A percentile compares a stretch with the other conserved stretches of the same genome.
phyloP scores from a whole-genome alignment of 1,140 invertebrate species.

The Aphelenchoides besseyi region DNA sequence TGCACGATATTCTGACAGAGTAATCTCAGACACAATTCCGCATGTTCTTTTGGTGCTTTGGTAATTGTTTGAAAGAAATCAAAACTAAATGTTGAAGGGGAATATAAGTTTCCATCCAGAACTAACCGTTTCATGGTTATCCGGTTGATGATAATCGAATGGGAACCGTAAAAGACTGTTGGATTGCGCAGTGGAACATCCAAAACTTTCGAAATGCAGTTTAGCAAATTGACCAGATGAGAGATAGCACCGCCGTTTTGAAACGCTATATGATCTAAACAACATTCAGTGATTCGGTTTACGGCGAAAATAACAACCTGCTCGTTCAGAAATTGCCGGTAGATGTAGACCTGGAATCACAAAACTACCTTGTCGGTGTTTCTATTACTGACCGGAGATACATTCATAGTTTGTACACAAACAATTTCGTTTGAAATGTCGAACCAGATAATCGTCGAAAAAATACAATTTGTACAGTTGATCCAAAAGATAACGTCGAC shows the following conservation, averaged over 20 bases:
- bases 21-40: conserved; percentile 2
- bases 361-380: too few relatives aligned
- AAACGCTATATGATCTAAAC: conserved; percentile 43
- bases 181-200: conserved; percentile 13
- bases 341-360: conserved; percentile 39
- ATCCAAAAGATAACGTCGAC: conserved; percentile 37
- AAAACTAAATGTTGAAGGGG: too few relatives aligned
- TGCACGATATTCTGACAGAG: conserved; percentile 37
- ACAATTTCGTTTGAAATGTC: conserved; percentile 28
- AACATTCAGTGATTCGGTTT: too few relatives aligned
- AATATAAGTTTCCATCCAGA: conserved; percentile 12
- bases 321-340: conserved; percentile 1
- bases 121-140: not conserved
- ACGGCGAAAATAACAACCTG: conserved; percentile 26
- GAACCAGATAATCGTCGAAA: conserved; percentile 14
- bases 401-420: conserved; percentile 34
- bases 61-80: not conserved
- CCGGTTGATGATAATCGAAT: not conserved
- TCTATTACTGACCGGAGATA: not conserved
- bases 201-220: conserved; percentile 10
- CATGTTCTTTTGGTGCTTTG: not conserved
- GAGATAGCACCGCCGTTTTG: conserved; percentile 46
- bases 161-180: conserved; percentile 5
- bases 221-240: conserved; percentile 41
- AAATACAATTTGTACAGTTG: conserved; percentile 32